Base-by-base conservation (phyloP, 2,888 invertebrate species). In the Andrena marginata region DNA sequence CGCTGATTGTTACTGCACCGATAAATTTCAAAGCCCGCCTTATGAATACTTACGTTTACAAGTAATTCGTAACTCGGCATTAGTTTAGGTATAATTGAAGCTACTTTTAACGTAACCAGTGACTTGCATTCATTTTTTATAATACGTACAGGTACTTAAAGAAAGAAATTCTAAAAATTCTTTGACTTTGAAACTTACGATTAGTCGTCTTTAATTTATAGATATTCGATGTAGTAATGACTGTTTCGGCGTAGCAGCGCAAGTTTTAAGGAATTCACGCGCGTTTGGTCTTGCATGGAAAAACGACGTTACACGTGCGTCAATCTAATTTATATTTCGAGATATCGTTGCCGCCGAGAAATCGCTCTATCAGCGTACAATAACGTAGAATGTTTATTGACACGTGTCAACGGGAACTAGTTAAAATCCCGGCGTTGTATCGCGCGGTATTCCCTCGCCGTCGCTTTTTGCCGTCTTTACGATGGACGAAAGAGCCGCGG, bases 301-400 rank as follows among this genome's bases (percentile, higher is more conserved):
- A 31, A 70, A 26, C 7, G 29, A 7, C 13, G 16, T 26, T 59
- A n/a, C 42, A 42, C 13, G 2, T 13, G n/a, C 16, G 2, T n/a
- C 10, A 51, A 56, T 10, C 56, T 56, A 23, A 56, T 56, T 56
- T 56, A 23, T 56, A 56, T 56, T 56, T 56, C 13, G 26, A 26
- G 23, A 0, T 5, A 10, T 13, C 33, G 16, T 42, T 35, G 1
- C n/a, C 31, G 13, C 6, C 16, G 16, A 29, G 63, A n/a, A 67
- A 80, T 80, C 67, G 26, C 67, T 80, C 68, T 72, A 80, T 80
- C 80, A 72, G 48, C 54, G 62, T 20, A 20, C 71, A 80, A 63
- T 80, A 80, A 72, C 62, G 3, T 72, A 63, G 67, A 20, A 68
- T 80, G 72, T 80, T 80, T 80, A 80, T 80, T 42, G 81, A 63